Conservation (phyloP, 2,113 vertebrate species). For the Brachyistius frenatus region DNA sequence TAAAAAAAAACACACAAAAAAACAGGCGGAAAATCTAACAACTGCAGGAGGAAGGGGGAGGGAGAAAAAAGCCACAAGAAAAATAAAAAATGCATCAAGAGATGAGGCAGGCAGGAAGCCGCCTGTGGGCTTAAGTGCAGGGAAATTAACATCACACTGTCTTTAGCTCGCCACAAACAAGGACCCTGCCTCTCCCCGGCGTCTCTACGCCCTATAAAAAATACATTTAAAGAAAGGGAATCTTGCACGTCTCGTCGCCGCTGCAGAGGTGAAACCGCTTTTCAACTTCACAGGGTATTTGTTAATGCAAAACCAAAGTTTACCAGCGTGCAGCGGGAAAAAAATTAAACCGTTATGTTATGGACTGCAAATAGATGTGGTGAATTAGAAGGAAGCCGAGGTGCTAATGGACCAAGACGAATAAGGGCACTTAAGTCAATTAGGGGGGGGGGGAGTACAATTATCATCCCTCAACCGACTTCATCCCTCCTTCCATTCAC, state of each 20-base stretch:
- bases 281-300: conserved; percentile 29
- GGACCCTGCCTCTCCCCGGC: conserved; percentile 23
- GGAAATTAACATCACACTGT: conserved; percentile 69
- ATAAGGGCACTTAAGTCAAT: conserved; percentile 64
- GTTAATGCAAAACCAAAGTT: conserved; percentile 14
- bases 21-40: conserved; percentile 16
- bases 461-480: conserved; percentile 40
- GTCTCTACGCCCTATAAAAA: conserved; percentile 41
- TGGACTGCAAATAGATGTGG: conserved; percentile 33
- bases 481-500: conserved; percentile 32
- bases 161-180: conserved; percentile 60
- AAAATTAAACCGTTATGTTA: background rate
- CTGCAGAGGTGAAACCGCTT: conserved; percentile 27
- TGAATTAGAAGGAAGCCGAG: conserved; percentile 48
- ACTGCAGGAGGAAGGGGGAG: conserved; percentile 5
- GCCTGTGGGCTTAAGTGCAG: conserved; percentile 58
- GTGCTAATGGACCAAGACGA: conserved; percentile 61
- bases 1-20: background rate
- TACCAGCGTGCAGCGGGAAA: background rate
- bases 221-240: conserved; percentile 46
- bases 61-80: conserved; percentile 31
- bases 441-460: conserved; percentile 36
- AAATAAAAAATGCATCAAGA: conserved; percentile 66
- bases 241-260: background rate
- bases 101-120: conserved; percentile 60